Evolutionary conservation across 2,888 invertebrate genomes (phyloP).

Genomic region (Helleia helle): DNA sequence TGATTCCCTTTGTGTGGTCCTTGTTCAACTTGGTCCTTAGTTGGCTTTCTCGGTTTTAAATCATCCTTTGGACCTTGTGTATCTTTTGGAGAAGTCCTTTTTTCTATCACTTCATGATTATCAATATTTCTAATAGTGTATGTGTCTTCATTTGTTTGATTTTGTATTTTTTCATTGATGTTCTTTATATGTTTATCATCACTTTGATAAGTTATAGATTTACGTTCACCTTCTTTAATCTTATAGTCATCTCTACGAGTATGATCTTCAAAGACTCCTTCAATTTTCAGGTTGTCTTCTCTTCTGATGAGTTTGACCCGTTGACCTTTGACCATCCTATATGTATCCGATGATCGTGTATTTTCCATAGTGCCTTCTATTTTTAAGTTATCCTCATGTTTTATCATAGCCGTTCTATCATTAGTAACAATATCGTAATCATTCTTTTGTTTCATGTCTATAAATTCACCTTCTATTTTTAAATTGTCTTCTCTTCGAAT

Average conservation of each 20-base stretch:
- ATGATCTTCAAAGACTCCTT: conserved; percentile 76
- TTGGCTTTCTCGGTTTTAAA: background rate
- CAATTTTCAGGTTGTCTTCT: conserved; percentile 76
- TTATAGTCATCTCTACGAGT: conserved; percentile 74
- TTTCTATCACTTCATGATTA: background rate
- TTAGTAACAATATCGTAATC: conserved; percentile 66
- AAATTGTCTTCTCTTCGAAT: conserved; percentile 77
- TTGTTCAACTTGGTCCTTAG: background rate
- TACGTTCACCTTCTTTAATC: conserved; percentile 69
- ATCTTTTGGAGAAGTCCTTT: background rate
- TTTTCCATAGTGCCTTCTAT: conserved; percentile 77
- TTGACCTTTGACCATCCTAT: conserved; percentile 69
- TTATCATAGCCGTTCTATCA: conserved; percentile 66
- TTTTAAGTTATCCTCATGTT: conserved; percentile 77
- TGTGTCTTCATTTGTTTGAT: conserved; percentile 16
- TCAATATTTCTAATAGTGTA: background rate
- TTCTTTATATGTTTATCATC: conserved; percentile 75
- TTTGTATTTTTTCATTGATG: conserved; percentile 22
- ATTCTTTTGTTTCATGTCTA: conserved; percentile 69
- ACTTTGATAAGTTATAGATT: conserved; percentile 67
- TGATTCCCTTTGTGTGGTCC: conserved; percentile 33
- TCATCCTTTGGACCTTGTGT: background rate
- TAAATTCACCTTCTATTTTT: conserved; percentile 75
- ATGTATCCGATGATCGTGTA: conserved; percentile 66
- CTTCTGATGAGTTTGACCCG: conserved; percentile 67